Evolutionary conservation across 2,888 invertebrate genomes (phyloP), one percentile per base, ranked within the genome.

Genomic region (Leucophenga maculata): DNA sequence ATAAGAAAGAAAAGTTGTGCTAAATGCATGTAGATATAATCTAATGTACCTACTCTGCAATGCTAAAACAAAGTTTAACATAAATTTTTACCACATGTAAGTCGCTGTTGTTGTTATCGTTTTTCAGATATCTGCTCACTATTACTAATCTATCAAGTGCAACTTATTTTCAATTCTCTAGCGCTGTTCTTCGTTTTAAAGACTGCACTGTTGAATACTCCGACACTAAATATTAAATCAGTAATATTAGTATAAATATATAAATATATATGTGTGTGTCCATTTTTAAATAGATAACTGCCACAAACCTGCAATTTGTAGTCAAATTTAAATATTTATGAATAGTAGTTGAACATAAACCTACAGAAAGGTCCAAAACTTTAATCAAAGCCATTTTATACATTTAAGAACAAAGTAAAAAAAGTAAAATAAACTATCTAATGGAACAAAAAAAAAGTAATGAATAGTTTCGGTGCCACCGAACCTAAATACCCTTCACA

Each of bases 261-360:
- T 6, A 4, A 26, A 20, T 39, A 9, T 39, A 16, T 39, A 13
- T 60, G 60, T 39, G 20, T 60, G 60, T 60, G 44, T 60, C 60
- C 44, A 60, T 60, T 60, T 44, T 20, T 32, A 44, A 39, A 60
- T 60, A 60, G 60, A 60, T 44, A 60, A 60, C 60, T 60, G 60
- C 60, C 60, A 44, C n/a, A 44, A 60, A 39, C 39, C 16, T 32
- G 20, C 52, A 52, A 39, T 26, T 57, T 26, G 22, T 31, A 57
- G 57, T 13, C 11, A 57, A 9, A 57, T 22, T 18, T 14, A 57
- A n/a, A 57, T 57, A 31, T 57, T 31, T 18, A 50, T 50, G 6
- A n/a, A 50, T 13, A 14, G 39, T 39, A 39, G 39, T 39, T 39
- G 1, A 50, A 50, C 50, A 50, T 4, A 50, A 50, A 50, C 16